phyloP scores from a whole-genome alignment of 64 coral and sea anemone species.

The Actinia equina region DNA sequence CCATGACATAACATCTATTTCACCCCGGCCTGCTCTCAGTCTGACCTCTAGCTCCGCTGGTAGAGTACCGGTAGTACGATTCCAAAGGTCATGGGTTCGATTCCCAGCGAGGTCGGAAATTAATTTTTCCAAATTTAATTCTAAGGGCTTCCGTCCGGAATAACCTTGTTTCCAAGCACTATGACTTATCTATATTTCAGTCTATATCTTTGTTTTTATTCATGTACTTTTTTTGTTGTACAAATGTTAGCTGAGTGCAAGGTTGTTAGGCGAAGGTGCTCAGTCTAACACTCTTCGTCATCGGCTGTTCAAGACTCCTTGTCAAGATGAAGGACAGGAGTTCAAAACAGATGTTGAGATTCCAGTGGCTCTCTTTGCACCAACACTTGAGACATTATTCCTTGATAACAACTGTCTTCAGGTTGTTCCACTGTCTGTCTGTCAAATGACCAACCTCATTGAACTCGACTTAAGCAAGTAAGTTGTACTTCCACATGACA shows the following conservation, averaged over 20 bases:
- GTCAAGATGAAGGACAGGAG: conserved; percentile 58
- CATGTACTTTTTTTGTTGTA: background rate
- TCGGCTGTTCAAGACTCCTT: conserved; percentile 40
- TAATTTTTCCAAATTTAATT: too few species aligned
- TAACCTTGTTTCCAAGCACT: too few species aligned
- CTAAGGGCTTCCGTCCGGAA: too few species aligned
- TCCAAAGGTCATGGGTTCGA: too few species aligned
- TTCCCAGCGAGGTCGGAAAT: too few species aligned
- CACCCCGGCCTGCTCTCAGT: too few species aligned
- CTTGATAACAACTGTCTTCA: conserved; percentile 78
- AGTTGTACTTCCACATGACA: conserved; percentile 1
- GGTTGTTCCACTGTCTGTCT: conserved; percentile 66
- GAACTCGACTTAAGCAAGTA: conserved; percentile 92
- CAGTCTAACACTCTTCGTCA: conserved; percentile 1
- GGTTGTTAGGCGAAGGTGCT: conserved; percentile 32
- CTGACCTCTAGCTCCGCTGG: too few species aligned
- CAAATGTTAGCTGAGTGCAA: conserved; percentile 46
- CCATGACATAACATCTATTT: too few species aligned
- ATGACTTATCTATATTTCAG: too few species aligned
- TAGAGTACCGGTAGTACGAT: too few species aligned
- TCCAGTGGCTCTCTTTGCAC: conserved; percentile 55
- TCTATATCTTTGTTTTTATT: too few species aligned
- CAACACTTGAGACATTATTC: conserved; percentile 77
- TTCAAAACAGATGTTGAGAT: conserved; percentile 75
- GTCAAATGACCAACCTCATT: conserved; percentile 61